Evolutionary conservation across 1,140 invertebrate genomes (phyloP).

Genomic region (Musca domestica): DNA sequence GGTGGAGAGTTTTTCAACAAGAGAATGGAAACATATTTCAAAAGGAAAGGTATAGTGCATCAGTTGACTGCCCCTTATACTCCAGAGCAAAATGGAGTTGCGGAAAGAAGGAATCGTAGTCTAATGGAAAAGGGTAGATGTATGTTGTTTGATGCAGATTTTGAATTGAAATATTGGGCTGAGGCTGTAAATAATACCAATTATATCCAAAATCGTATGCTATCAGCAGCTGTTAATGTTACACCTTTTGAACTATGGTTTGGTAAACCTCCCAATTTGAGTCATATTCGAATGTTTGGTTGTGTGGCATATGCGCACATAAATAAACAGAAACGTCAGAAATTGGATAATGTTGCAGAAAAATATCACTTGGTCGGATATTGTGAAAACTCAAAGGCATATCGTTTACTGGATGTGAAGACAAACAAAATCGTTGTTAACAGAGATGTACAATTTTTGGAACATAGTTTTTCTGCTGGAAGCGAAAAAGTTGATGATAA

Average conservation of each 20-base stretch:
- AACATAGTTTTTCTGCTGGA: not conserved
- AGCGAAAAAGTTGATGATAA: not conserved
- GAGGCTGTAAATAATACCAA: constrained; percentile 42
- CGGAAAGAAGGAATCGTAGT: constrained; percentile 33
- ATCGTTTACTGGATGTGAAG: not conserved
- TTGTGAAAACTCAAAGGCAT: constrained; percentile 17
- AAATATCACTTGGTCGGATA: constrained; percentile 16
- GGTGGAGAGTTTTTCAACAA: too few species aligned
- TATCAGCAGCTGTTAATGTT: constrained; percentile 11
- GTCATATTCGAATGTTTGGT: constrained; percentile 44
- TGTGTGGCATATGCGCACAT: not conserved
- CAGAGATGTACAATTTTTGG: constrained; percentile 8
- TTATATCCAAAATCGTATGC: too few species aligned
- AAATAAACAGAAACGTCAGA: not conserved
- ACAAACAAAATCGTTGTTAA: not conserved
- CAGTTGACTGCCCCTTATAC: constrained; percentile 39
- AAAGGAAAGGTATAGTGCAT: constrained; percentile 32
- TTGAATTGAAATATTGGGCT: constrained; percentile 36
- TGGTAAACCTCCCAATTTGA: constrained; percentile 39
- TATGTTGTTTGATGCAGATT: not conserved
- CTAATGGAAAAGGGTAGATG: constrained; percentile 12
- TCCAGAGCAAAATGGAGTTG: constrained; percentile 47
- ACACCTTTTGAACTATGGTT: constrained; percentile 49
- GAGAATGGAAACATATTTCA: too few species aligned
- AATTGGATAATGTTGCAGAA: constrained; percentile 6